phyloP scores from a whole-genome alignment of 2,113 vertebrate species.

The Nesogale talazaci region DNA sequence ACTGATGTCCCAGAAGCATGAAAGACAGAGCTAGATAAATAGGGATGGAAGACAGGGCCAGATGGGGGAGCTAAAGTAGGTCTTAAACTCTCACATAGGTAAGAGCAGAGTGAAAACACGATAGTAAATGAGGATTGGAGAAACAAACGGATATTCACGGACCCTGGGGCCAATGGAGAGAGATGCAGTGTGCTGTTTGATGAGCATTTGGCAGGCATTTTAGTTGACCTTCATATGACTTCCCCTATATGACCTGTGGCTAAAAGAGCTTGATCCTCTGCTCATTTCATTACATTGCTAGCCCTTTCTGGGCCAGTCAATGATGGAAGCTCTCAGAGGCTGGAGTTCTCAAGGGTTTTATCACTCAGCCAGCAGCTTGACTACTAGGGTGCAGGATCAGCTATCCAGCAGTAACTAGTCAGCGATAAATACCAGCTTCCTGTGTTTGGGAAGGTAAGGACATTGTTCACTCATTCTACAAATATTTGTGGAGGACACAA shows the following conservation, averaged over 20 bases:
- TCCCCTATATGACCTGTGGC: background rate
- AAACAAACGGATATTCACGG: background rate
- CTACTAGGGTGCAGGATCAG: slow-evolving; percentile 56
- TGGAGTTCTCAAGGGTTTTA: slow-evolving; percentile 34
- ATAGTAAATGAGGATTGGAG: background rate
- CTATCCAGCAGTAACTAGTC: slow-evolving; percentile 48
- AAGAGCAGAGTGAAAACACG: background rate
- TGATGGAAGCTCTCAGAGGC: slow-evolving; percentile 49
- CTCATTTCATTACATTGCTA: slow-evolving; percentile 16
- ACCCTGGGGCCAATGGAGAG: background rate
- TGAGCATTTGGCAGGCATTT: background rate
- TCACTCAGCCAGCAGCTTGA: slow-evolving; percentile 52
- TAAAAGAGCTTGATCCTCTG: background rate
- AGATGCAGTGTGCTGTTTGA: background rate
- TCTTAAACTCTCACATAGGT: background rate
- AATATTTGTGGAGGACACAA: slow-evolving; percentile 70
- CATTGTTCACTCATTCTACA: slow-evolving; percentile 73
- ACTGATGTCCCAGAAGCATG: background rate
- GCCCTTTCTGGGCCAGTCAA: background rate
- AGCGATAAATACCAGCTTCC: slow-evolving; percentile 69
- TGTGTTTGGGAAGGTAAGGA: slow-evolving; percentile 76
- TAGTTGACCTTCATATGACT: background rate
- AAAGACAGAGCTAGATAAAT: background rate
- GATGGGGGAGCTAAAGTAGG: background rate
- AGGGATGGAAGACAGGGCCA: background rate